Percentiles rank a stretch among this genome's conserved stretches.
Conservation (phyloP, 2,797 vertebrate species). For the Rachycentron canadum region DNA sequence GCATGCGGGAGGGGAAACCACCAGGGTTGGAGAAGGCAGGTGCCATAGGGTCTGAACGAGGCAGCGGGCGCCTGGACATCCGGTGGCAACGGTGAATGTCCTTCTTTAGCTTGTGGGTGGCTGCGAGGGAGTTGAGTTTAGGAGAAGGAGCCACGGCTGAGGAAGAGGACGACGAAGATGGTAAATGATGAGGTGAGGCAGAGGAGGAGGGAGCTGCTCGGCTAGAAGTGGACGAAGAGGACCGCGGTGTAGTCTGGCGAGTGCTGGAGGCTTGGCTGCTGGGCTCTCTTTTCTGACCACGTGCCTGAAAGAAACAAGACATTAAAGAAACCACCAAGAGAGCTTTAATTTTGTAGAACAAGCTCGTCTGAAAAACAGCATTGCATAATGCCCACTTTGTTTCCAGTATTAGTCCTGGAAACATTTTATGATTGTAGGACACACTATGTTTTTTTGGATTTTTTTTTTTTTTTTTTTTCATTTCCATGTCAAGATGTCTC, state of each 20-base stretch:
- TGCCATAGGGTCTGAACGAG: conserved; percentile 89
- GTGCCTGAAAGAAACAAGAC: conserved; percentile 82
- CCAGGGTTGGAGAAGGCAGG: conserved; percentile 62
- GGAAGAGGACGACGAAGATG: conserved; percentile 74
- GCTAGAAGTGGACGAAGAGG: conserved; percentile 80
- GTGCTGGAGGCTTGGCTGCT: conserved; percentile 85
- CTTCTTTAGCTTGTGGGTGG: conserved; percentile 97
- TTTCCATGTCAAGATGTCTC: neutral
- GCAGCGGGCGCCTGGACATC: conserved; percentile 95
- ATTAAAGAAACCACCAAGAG: neutral
- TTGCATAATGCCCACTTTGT: too few species aligned
- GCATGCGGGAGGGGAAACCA: conserved; percentile 84
- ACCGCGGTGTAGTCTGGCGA: conserved; percentile 81
- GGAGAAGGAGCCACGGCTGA: conserved; percentile 83
- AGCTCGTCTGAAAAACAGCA: neutral
- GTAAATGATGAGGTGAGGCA: conserved; percentile 55
- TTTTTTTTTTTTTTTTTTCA: too few species aligned
- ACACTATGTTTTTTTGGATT: neutral
- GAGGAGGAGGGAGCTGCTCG: conserved; percentile 69
- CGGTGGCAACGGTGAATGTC: conserved; percentile 98
- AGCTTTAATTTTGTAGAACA: neutral
- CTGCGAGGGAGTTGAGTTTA: conserved; percentile 93
- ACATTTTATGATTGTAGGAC: neutral
- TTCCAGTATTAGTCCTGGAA: neutral
- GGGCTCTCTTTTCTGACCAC: conserved; percentile 87